Evolutionary conservation across 2,888 invertebrate genomes (phyloP).

Genomic region (Notodromas monacha): DNA sequence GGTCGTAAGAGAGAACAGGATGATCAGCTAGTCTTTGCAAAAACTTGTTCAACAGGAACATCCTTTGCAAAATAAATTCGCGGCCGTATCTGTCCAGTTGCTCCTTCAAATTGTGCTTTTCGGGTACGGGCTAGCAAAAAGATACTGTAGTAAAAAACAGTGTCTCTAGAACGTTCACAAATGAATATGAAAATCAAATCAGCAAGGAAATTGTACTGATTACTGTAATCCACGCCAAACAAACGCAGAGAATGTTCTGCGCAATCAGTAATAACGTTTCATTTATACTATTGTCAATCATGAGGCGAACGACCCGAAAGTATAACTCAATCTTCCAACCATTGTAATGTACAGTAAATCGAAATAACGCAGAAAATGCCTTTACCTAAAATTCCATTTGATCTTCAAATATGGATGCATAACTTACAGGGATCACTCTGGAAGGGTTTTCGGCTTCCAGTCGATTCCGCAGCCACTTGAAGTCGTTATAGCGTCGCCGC

Average conservation of each 20-base stretch:
- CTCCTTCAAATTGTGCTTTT: slow-evolving; percentile 29
- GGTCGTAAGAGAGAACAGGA: slow-evolving; percentile 30
- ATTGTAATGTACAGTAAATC: too few species aligned
- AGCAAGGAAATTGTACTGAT: neutral
- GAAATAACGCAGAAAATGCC: too few species aligned
- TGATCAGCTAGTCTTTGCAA: slow-evolving; percentile 29
- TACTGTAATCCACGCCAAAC: too few species aligned
- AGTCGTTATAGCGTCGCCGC: slow-evolving; percentile 33
- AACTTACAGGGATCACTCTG: slow-evolving; percentile 30
- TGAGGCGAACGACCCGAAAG: too few species aligned
- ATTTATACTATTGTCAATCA: too few species aligned
- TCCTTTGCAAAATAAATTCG: slow-evolving; percentile 30
- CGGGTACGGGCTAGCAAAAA: slow-evolving; percentile 27
- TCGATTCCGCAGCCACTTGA: slow-evolving; percentile 30
- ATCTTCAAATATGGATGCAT: slow-evolving; percentile 7
- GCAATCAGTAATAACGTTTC: too few species aligned
- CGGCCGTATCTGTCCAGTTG: slow-evolving; percentile 33
- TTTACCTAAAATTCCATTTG: slow-evolving; percentile 5
- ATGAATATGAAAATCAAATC: neutral
- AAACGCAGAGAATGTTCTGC: too few species aligned
- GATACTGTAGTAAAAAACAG: slow-evolving; percentile 5
- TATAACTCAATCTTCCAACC: too few species aligned
- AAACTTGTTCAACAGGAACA: slow-evolving; percentile 29
- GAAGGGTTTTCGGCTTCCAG: slow-evolving; percentile 29
- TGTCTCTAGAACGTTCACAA: too few species aligned